Base-by-base conservation (phyloP, 2,113 vertebrate species). In the Merops nubicus region DNA sequence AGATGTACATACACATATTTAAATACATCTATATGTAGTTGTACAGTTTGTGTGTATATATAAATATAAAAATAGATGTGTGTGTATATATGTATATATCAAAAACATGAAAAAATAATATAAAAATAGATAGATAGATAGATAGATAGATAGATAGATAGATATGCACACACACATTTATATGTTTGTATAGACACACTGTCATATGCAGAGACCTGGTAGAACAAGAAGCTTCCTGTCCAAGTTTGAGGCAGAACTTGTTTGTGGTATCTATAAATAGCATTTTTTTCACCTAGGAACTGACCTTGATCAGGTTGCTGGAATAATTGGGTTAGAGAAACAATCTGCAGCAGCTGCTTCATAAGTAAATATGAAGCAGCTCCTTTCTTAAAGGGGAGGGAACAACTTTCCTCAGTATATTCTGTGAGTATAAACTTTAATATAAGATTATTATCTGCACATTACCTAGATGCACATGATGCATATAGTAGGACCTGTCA, bases 401-500 rank as follows among this genome's bases (percentile, higher is more conserved):
- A 25, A 69, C 22, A 1, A 26, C 38, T 64, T 68, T 38, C 28
- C 60, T 65, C 29, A 7, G 17, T 1, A 6, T 9, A 8, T 56
- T 64, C 40, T 38, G n/a, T 18, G 10, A 10, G 7, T 28, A 9
- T 25, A 26, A 59, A 25, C 4, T 18, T 54, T 3, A 42, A n/a
- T 31, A 43, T 34, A 53, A 42, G 84, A n/a, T 9, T 7, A 18
- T 7, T 48, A 5, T 26, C 48, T 83, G 33, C 38, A 18, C 18
- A 0, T 16, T 8, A 17, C 42, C 47, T 22, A 20, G 18, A 48
- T 12, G 6, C n/a, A 53, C 50, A n/a, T 40, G 54, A 6, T 6
- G 2, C 8, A 4, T 6, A 5, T 0, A 38, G 17, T 9, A 70
- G 26, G 23, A 42, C 8, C 28, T 20, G 21, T n/a, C 42, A 12